Base-by-base conservation (phyloP, 2,888 invertebrate genomes). In the Melitaea athalia region DNA sequence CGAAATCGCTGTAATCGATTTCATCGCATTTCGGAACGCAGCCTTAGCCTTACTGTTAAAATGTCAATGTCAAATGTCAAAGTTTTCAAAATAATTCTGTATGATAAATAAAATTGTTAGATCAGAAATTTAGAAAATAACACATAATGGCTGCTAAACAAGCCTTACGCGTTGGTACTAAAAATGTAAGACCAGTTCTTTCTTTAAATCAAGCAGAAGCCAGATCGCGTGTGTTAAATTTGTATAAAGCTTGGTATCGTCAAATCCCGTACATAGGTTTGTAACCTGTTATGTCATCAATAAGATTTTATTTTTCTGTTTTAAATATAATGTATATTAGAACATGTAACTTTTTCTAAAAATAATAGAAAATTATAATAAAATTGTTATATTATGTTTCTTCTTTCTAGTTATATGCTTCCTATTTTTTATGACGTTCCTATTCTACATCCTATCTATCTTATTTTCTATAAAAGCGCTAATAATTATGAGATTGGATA, bases 171-270 rank as follows among this genome's bases (percentile, higher is more conserved):
- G 89, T 91, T 57, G 91, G 91, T 43, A 81, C 85, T 60, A 95
- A 95, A 81, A 95, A 95, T 87, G 98, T 97, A 43, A 96, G 95
- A 84, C 98, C 99, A 43, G 94, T 99, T 79, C 93, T 99, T 74
- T 99, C 99, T 0, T 79, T 95, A 64, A 95, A 95, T 84, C 92
- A 90, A 55, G 93, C 88, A 5, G 98, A 99, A 85, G 98, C 98
- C 0, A 95, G 95, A 78, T 94, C 94, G 81, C 94, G 98, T 85
- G 98, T 97, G 0, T 83, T 98, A 10, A 97, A 95, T 86, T 93
- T 99, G 67, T 99, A 99, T 88, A 98, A 96, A 92, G 96, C 98
- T 67, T 99, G 99, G 98, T 97, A 96, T 88, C 95, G 98, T 75
- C 97, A 98, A 89, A 94, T 98, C 71, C 98, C 98, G 8, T 96